phyloP scores from a whole-genome alignment of 2,113 vertebrate species.

The Suricata suricatta region DNA sequence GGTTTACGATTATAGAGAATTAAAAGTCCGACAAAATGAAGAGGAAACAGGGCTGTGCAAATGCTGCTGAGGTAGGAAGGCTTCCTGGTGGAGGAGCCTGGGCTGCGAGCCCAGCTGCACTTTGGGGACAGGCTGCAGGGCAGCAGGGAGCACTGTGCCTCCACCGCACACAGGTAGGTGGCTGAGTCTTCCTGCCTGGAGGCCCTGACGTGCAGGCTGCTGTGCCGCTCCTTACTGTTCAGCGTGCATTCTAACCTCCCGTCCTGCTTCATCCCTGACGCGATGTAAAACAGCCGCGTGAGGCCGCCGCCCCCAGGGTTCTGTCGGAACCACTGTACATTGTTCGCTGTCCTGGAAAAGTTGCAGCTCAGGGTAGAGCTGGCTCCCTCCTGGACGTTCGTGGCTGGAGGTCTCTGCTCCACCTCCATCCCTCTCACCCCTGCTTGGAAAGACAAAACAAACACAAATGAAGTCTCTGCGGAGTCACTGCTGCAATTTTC shows the following conservation, averaged over 20 bases:
- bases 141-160: background rate
- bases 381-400: background rate
- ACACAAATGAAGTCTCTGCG: background rate
- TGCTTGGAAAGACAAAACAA: constrained; percentile 17
- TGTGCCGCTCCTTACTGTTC: background rate
- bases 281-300: background rate
- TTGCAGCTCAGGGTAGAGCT: background rate
- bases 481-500: rapidly evolving
- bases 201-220: background rate
- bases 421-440: background rate
- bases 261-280: background rate
- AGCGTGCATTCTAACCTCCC: background rate
- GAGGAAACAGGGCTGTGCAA: background rate
- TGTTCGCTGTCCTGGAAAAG: background rate
- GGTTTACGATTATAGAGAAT: background rate
- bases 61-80: background rate
- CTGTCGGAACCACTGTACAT: background rate
- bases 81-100: background rate
- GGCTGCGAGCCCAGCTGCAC: background rate
- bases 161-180: background rate
- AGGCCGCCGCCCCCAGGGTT: background rate
- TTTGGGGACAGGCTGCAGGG: background rate
- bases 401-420: background rate
- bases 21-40: background rate
- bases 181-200: background rate